A percentile compares a stretch with the other conserved stretches of the same genome.
phyloP scores from a whole-genome alignment of 2,888 invertebrate genomes.

The Synergus itoensis region DNA sequence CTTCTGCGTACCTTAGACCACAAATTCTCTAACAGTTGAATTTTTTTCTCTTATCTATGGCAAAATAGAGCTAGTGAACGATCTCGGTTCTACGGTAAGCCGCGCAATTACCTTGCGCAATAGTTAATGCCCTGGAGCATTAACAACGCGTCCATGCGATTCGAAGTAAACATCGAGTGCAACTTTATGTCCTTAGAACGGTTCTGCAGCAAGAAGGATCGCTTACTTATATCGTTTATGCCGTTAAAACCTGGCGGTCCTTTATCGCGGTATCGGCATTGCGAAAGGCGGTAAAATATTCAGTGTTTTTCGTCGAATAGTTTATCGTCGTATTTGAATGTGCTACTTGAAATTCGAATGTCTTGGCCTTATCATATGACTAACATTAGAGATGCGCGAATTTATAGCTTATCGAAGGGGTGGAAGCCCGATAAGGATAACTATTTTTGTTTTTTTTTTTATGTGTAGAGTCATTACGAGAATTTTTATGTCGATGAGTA shows the following conservation, averaged over 20 bases:
- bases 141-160: slow-evolving; percentile 44
- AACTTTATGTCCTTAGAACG: slow-evolving; percentile 37
- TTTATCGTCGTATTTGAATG: slow-evolving; percentile 25
- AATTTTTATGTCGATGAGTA: neutral
- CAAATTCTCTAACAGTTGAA: slow-evolving; percentile 61
- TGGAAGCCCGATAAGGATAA: slow-evolving; percentile 6
- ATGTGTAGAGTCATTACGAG: neutral
- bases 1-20: slow-evolving; percentile 52
- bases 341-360: slow-evolving; percentile 18
- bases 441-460: neutral
- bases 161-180: slow-evolving; percentile 47
- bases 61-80: slow-evolving; percentile 57
- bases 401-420: slow-evolving; percentile 51
- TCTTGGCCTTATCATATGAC: slow-evolving; percentile 17
- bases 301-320: slow-evolving; percentile 25
- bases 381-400: neutral
- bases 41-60: slow-evolving; percentile 63
- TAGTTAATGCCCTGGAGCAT: slow-evolving; percentile 53
- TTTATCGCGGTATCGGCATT: slow-evolving; percentile 30
- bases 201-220: slow-evolving; percentile 28
- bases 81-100: slow-evolving; percentile 66
- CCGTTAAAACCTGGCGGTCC: slow-evolving; percentile 35
- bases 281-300: slow-evolving; percentile 27
- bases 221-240: slow-evolving; percentile 40
- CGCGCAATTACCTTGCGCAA: slow-evolving; percentile 71